Base-by-base conservation (phyloP, 2,888 invertebrate species). In the Venusia cambrica region DNA sequence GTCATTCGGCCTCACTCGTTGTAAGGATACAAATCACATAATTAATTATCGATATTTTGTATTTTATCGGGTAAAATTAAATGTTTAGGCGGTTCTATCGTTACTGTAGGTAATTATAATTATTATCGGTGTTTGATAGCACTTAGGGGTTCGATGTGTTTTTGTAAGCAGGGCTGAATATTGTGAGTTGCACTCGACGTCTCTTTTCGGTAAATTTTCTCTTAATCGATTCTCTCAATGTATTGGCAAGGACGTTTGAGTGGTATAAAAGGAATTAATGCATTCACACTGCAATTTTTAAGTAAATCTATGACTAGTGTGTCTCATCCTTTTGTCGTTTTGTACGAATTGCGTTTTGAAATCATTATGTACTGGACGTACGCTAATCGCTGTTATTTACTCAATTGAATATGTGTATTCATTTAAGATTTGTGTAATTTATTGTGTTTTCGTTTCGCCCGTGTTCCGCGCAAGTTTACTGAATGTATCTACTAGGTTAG, bases 271-370 rank as follows among this genome's bases (percentile, higher is more conserved):
- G 59, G 63, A 62, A 67, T 37, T 27, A 42, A 31, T 47, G 38
- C 46, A 38, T 54, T 38, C 38, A 79, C 81, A 77, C 79, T 71
- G 70, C 77, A 72, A 73, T 73, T 79, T 80, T 76, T 72, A 67
- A 67, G 54, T 70, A 79, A 83, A 81, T 69, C 76, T 73, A 67
- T 74, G 78, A 67, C 73, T 69, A 74, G 83, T 79, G 83, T 78
- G 78, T 65, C 49, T 42, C 45, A 43, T 48, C 44, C 45, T 44
- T 43, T 36, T 8, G n/a, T 38, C 39, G 40, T 33, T 38, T 15
- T 61, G 57, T 61, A 62, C 53, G 54, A 54, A 52, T 54, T 56
- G 52, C 17, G 14, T 15, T 32, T 11, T 21, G 6, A 27, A 16
- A 28, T 29, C n/a, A 30, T 12, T 24, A 21, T 28, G 41, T 41